These are phyloP conservation scores for Corapipo altera DNA, from an alignment of 2,113 vertebrate species.

Conservation along the genomic window DNA sequence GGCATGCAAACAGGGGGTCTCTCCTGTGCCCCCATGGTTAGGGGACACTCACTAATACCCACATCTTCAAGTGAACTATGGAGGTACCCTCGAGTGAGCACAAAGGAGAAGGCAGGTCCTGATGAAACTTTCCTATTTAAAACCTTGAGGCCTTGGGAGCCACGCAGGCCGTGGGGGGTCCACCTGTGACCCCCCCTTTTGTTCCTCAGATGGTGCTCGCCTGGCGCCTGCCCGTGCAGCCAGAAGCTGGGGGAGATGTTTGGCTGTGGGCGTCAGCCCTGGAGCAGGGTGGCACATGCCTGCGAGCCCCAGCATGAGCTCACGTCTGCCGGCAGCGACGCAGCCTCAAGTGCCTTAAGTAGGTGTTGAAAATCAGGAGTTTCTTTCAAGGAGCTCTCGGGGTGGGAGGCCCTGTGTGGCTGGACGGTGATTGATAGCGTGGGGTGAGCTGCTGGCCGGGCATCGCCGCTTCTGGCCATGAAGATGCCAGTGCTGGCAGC, in stretches of 20 bases:
- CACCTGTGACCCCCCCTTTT: neutral
- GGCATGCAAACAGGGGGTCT: neutral
- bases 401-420: neutral
- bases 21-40: neutral
- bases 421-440: neutral
- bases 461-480: rapidly evolving
- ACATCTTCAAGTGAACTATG: neutral
- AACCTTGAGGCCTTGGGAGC: neutral
- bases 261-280: slow-evolving; percentile 31
- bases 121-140: neutral
- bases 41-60: too few relatives aligned
- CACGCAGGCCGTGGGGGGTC: rapidly evolving
- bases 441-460: rapidly evolving
- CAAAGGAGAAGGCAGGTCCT: neutral
- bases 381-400: slow-evolving; percentile 51
- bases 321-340: slow-evolving; percentile 52
- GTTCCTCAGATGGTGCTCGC: neutral
- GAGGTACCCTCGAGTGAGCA: neutral
- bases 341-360: slow-evolving; percentile 65
- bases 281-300: slow-evolving; percentile 1
- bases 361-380: slow-evolving; percentile 71
- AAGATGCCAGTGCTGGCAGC: rapidly evolving
- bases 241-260: neutral
- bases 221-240: rapidly evolving
- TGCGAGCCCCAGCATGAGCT: slow-evolving; percentile 60